Evolutionary conservation across 2,797 vertebrate genomes (phyloP).

Genomic region (Psittacula echo): DNA sequence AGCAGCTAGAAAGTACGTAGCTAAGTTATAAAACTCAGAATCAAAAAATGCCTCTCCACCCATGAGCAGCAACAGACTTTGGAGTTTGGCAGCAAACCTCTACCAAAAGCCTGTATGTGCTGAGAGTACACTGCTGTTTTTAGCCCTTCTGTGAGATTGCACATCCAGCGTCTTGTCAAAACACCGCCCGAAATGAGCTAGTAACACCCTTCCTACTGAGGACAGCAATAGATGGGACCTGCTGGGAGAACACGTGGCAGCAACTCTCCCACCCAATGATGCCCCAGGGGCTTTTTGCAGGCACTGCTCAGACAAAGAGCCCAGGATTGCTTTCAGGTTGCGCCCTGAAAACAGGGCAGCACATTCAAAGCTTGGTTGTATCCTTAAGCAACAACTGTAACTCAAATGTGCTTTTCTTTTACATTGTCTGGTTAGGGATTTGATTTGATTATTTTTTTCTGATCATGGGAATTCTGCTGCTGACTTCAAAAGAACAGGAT

Average conservation of each 20-base stretch:
- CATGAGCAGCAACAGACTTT: neutral
- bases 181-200: neutral
- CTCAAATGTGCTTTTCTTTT: neutral
- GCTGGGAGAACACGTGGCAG: neutral
- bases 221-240: neutral
- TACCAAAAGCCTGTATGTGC: neutral
- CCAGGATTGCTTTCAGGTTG: neutral
- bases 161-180: slow-evolving; percentile 20
- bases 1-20: neutral
- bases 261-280: neutral
- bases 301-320: neutral
- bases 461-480: neutral
- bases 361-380: neutral
- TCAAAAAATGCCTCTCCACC: neutral
- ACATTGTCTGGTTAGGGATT: neutral
- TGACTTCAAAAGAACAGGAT: neutral
- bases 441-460: accelerated
- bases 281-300: accelerated
- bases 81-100: neutral
- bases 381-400: neutral
- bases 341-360: neutral
- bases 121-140: neutral
- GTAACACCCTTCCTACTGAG: neutral
- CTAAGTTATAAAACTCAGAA: neutral
- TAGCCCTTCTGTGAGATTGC: neutral